Conservation (phyloP, 2,888 invertebrate species). For the Cosmopolites sordidus region DNA sequence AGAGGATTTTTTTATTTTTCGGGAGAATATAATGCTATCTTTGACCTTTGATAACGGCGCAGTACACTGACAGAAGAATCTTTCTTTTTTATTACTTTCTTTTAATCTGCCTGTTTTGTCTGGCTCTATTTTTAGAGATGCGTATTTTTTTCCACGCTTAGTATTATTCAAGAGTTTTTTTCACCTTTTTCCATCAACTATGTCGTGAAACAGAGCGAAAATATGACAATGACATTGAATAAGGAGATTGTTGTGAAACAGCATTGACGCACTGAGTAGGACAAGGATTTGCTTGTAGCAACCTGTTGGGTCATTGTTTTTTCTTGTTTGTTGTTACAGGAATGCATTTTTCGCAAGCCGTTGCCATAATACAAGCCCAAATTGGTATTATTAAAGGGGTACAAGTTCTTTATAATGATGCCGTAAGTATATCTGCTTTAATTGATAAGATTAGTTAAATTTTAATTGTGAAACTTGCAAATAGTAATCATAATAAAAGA, state of each 20-base stretch:
- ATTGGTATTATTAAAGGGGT: constrained; percentile 92
- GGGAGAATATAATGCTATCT: background rate
- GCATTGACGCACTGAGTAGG: too few species aligned
- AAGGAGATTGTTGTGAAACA: too few species aligned
- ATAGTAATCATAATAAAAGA: too few species aligned
- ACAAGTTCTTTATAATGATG: constrained; percentile 94
- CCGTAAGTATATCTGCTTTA: constrained; percentile 56
- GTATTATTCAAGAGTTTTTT: background rate
- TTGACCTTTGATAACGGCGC: constrained; percentile 20
- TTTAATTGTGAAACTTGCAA: too few species aligned
- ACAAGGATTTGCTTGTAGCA: background rate
- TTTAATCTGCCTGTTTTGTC: constrained; percentile 6
- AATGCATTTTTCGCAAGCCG: constrained; percentile 98
- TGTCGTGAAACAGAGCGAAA: background rate
- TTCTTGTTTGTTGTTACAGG: constrained; percentile 57
- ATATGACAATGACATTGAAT: background rate
- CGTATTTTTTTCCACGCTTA: background rate
- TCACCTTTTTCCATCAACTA: background rate
- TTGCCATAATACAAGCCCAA: constrained; percentile 94
- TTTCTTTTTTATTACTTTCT: too few species aligned
- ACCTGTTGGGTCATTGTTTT: background rate
- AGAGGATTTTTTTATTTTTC: too few species aligned
- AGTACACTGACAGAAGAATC: constrained; percentile 22
- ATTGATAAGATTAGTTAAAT: too few species aligned
- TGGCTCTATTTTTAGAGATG: constrained; percentile 11